Conservation (phyloP, 2,797 vertebrate species). For the Eutrigla gurnardus region DNA sequence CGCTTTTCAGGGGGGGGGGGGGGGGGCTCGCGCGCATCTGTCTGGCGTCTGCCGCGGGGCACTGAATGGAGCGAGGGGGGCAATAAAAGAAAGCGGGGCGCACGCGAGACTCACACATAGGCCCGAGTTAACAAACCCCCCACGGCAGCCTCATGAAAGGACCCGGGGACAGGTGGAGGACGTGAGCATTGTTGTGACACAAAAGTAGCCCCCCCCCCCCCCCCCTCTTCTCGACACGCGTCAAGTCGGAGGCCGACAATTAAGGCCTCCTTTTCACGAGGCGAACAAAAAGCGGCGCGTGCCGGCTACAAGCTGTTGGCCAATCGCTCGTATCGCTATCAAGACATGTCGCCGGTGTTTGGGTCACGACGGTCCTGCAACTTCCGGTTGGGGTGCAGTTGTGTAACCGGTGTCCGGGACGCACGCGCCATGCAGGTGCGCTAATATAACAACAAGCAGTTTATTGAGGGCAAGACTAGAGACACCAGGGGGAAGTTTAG, state of each 20-base stretch:
- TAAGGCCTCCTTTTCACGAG: constrained; percentile 54
- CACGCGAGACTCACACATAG: constrained; percentile 5
- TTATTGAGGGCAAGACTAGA: constrained; percentile 29
- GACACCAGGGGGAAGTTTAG: constrained; percentile 36
- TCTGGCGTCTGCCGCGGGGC: constrained; percentile 57
- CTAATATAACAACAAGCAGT: constrained; percentile 4
- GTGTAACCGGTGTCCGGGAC: constrained; percentile 14
- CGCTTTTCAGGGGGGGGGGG: constrained; percentile 17
- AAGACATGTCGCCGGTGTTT: constrained; percentile 31
- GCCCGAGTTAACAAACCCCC: background rate
- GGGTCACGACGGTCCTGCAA: background rate
- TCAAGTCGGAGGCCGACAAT: constrained; percentile 65
- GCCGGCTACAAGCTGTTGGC: constrained; percentile 61
- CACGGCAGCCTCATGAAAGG: constrained; percentile 28
- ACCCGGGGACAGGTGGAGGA: constrained; percentile 77
- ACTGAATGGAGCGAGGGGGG: constrained; percentile 19
- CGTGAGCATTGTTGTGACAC: constrained; percentile 59
- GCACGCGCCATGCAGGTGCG: constrained; percentile 13
- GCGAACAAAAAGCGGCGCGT: constrained; percentile 71
- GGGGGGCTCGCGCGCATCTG: constrained; percentile 57
- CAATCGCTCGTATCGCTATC: background rate
- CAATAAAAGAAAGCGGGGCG: constrained; percentile 28
- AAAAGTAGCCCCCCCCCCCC: constrained; percentile 34
- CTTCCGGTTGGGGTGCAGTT: background rate
- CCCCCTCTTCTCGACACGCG: constrained; percentile 62